Evolutionary conservation across 2,113 vertebrate genomes (phyloP), one percentile per base, ranked within the genome.

Genomic region (Sinocyclocheilus maitianheensis): DNA sequence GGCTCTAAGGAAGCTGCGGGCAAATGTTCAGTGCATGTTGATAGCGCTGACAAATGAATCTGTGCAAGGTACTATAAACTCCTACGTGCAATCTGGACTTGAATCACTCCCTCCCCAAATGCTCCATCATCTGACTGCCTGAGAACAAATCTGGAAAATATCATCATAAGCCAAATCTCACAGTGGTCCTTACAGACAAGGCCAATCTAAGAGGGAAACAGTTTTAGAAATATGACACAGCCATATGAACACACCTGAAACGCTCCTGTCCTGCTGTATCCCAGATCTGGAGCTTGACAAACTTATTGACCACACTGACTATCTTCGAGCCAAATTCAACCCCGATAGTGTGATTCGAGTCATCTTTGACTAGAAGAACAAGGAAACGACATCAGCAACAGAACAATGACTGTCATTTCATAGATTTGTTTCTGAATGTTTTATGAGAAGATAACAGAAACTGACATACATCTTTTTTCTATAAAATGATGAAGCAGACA

Each of bases 241-340:
- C 18, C 5, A 5, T 60, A 6, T 51, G 22, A 65, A 53, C 86
- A 51, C 91, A 98, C 97, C 97, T 96, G 93, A 98, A 98, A 18
- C 97, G 92, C 83, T 98, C 97, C 91, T 98, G 97, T 88, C 97
- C 97, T 0, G 97, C 97, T 6, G 97, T 98, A 89, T 98, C 97
- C 97, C 97, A 98, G 88, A 98, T 97, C 91, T 98, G 97, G 58
- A 98, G 95, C 89, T 98, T 98, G 90, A 98, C 96, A 71, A 93
- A 97, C 92, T 98, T 98, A 88, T 96, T 97, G 55, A 96, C 96
- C 74, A 97, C 96, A 77, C 94, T 97, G 90, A 98, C 96, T 69
- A 98, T 96, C 88, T 97, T 97, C 0, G 97, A 98, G 84, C 97
- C 97, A 90, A 98, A 98, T 92, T 98, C 97, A 84, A 98, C 97